Evolutionary conservation across 2,888 invertebrate species (phyloP).

Genomic region (Drosophila rellima): DNA sequence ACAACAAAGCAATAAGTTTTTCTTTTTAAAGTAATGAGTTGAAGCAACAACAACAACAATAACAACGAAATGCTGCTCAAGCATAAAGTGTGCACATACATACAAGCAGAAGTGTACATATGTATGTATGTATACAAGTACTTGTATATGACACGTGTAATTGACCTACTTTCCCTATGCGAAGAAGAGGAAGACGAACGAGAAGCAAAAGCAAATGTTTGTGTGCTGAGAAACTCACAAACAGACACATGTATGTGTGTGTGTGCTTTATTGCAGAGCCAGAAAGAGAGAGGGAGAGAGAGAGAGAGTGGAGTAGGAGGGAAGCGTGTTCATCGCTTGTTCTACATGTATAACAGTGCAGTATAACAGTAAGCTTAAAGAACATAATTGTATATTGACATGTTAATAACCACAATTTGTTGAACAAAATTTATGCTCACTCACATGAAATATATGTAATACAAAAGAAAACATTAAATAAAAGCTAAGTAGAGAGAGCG

Average conservation of each 20-base stretch:
- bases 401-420: slow-evolving; percentile 59
- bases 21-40: slow-evolving; percentile 30
- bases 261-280: slow-evolving; percentile 7
- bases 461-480: slow-evolving; percentile 13
- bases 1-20: slow-evolving; percentile 39
- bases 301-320: slow-evolving; percentile 1
- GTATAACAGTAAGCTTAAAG: slow-evolving; percentile 21
- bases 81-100: slow-evolving; percentile 42
- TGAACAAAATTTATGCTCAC: slow-evolving; percentile 34
- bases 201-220: slow-evolving; percentile 38
- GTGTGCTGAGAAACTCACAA: slow-evolving; percentile 14
- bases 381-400: slow-evolving; percentile 33
- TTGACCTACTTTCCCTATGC: slow-evolving; percentile 84
- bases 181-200: slow-evolving; percentile 25
- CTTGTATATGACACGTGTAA: slow-evolving; percentile 81
- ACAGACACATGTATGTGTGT: neutral
- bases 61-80: slow-evolving; percentile 42
- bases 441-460: neutral
- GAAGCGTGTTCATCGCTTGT: neutral
- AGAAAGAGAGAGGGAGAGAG: neutral
- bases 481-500: slow-evolving; percentile 3
- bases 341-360: slow-evolving; percentile 6
- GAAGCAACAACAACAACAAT: slow-evolving; percentile 23
- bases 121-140: slow-evolving; percentile 27
- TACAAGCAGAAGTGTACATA: neutral